phyloP scores from a whole-genome alignment of 2,888 invertebrate species.

The Zaprionus bogoriensis region DNA sequence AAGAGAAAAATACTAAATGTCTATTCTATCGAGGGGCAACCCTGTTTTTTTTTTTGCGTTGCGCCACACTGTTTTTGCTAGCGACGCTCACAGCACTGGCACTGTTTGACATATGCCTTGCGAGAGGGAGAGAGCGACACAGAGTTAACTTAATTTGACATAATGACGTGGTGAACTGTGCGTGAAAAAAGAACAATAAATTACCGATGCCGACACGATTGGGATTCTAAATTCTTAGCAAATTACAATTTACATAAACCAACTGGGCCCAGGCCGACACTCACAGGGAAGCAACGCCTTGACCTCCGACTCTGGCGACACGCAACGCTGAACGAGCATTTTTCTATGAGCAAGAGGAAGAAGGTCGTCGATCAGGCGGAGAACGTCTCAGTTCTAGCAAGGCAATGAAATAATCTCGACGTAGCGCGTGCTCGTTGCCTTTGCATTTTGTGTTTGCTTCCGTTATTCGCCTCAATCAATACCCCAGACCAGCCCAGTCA shows the following conservation, averaged over 20 bases:
- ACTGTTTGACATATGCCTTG: constrained; percentile 32
- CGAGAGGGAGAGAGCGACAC: constrained; percentile 16
- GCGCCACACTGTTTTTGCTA: constrained; percentile 9
- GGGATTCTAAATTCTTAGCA: constrained; percentile 38
- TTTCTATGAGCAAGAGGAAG: constrained; percentile 38
- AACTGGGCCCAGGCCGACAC: constrained; percentile 6
- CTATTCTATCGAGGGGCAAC: background rate
- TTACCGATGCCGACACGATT: constrained; percentile 59
- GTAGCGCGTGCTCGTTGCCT: constrained; percentile 26
- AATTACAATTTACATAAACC: constrained; percentile 31
- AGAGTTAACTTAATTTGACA: constrained; percentile 47
- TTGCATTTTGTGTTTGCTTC: constrained; percentile 41
- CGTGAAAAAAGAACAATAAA: constrained; percentile 71
- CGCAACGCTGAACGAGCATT: constrained; percentile 28
- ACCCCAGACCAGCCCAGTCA: constrained; percentile 21
- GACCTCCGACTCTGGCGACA: constrained; percentile 22
- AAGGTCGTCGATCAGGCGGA: constrained; percentile 37
- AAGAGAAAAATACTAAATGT: background rate
- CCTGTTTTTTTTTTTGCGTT: background rate
- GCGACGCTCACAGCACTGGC: constrained; percentile 14
- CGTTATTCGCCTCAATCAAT: constrained; percentile 37
- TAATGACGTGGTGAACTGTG: constrained; percentile 74
- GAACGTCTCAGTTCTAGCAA: constrained; percentile 34
- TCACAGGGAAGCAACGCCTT: constrained; percentile 18
- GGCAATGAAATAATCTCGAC: constrained; percentile 67